A percentile compares a stretch with the other conserved stretches of the same genome.
These are phyloP conservation scores for Spodoptera picta DNA, from an alignment of 2,888 invertebrate genomes.

Conservation along the genomic window DNA sequence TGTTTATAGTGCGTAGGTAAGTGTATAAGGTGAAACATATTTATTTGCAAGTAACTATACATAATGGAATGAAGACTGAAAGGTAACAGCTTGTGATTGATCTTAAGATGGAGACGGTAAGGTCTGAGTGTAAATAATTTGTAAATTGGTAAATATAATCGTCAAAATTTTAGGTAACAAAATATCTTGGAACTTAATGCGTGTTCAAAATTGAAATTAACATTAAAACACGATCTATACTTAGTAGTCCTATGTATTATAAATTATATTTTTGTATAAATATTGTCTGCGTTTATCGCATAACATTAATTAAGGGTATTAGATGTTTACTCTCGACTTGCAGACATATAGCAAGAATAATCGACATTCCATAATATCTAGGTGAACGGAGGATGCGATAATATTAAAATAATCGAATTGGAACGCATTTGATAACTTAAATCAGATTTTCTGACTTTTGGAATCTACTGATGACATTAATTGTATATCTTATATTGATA, in stretches of 20 bases:
- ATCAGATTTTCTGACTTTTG: slow-evolving; percentile 44
- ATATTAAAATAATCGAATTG: slow-evolving; percentile 31
- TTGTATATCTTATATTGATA: slow-evolving; percentile 2
- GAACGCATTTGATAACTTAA: slow-evolving; percentile 25
- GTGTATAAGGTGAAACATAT: slow-evolving; percentile 43
- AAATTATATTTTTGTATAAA: slow-evolving; percentile 87
- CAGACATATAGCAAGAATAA: slow-evolving; percentile 49
- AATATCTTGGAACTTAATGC: slow-evolving; percentile 70
- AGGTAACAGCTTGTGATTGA: slow-evolving; percentile 85
- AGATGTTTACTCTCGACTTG: slow-evolving; percentile 51
- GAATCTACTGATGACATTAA: slow-evolving; percentile 39
- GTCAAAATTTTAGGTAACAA: slow-evolving; percentile 67
- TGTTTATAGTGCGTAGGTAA: slow-evolving; percentile 51
- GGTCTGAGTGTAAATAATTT: slow-evolving; percentile 77
- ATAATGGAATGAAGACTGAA: slow-evolving; percentile 83
- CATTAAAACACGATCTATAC: slow-evolving; percentile 65
- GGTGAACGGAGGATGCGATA: slow-evolving; percentile 1
- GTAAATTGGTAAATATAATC: slow-evolving; percentile 64
- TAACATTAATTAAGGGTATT: slow-evolving; percentile 66
- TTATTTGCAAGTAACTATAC: slow-evolving; percentile 47
- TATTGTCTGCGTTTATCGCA: slow-evolving; percentile 78
- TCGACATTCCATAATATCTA: slow-evolving; percentile 62
- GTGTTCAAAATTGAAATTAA: slow-evolving; percentile 77
- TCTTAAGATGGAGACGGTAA: slow-evolving; percentile 66
- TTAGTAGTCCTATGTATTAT: slow-evolving; percentile 66